These are phyloP conservation scores for Pocillopora verrucosa DNA, from an alignment of 64 coral and sea anemone species.

Conservation along the genomic window DNA sequence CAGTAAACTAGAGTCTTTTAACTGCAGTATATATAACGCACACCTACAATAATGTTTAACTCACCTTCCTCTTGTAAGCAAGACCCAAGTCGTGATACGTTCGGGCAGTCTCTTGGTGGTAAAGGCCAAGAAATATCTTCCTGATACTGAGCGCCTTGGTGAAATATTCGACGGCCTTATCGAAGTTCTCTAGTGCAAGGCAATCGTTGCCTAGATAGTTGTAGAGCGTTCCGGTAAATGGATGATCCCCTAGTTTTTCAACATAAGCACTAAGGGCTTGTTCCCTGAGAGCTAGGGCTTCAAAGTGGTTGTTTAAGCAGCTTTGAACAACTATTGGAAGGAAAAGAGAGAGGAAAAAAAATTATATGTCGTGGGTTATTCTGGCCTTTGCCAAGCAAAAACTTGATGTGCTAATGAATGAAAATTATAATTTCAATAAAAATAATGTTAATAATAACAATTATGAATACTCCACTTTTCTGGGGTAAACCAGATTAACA, in stretches of 20 bases:
- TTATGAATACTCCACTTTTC: too few species aligned
- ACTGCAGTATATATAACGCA: too few species aligned
- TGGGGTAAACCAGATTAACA: too few species aligned
- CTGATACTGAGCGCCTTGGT: constrained; percentile 24
- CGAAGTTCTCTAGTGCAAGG: constrained; percentile 31
- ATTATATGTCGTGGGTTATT: too few species aligned
- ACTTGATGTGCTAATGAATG: too few species aligned
- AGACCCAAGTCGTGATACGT: constrained; percentile 45
- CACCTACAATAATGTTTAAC: background rate
- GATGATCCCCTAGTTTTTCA: constrained; percentile 44
- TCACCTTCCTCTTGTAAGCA: constrained; percentile 42
- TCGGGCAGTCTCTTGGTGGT: constrained; percentile 66
- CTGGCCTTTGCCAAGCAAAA: too few species aligned
- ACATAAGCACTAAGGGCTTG: constrained; percentile 22
- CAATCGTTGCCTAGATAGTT: constrained; percentile 62
- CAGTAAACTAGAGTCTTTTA: too few species aligned
- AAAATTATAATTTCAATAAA: too few species aligned
- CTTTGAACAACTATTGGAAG: constrained; percentile 24
- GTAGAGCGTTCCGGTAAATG: constrained; percentile 52
- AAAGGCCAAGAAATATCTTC: constrained; percentile 14
- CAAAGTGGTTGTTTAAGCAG: background rate
- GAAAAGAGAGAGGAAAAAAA: background rate
- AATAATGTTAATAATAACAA: too few species aligned
- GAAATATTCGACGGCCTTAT: constrained; percentile 36
- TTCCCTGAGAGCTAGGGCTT: constrained; percentile 38